Evolutionary conservation across 2,113 vertebrate species (phyloP).

Genomic region (Riparia riparia): DNA sequence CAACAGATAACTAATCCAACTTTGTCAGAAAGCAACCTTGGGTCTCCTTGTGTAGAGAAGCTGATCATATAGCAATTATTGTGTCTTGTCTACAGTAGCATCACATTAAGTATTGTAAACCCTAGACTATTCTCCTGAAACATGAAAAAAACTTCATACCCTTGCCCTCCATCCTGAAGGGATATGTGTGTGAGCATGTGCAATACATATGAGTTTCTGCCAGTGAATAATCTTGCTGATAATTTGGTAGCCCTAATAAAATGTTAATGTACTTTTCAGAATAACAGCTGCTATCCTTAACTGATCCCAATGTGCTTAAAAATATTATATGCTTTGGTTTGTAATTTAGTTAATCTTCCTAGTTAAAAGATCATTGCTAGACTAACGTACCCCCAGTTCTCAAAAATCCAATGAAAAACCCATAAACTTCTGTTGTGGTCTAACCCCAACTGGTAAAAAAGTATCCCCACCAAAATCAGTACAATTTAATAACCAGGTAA

Average conservation of each 20-base stretch:
- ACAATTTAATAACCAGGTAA: not conserved
- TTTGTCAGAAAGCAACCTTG: not conserved
- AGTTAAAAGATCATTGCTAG: not conserved
- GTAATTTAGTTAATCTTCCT: not conserved
- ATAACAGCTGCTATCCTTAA: not conserved
- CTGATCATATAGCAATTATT: not conserved
- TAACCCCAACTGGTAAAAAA: not conserved
- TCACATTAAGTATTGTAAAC: not conserved
- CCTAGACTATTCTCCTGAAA: not conserved
- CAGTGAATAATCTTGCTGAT: not conserved
- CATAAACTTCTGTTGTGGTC: not conserved
- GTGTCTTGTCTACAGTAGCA: not conserved
- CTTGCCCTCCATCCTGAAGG: not conserved
- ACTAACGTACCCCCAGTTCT: not conserved
- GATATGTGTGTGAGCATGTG: rapidly evolving
- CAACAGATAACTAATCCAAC: not conserved
- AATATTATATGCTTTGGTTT: not conserved
- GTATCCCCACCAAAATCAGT: not conserved
- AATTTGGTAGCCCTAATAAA: not conserved
- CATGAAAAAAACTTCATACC: not conserved
- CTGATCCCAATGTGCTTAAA: not conserved
- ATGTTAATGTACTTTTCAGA: not conserved
- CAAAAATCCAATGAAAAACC: not conserved
- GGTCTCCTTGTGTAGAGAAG: not conserved
- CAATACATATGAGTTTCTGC: not conserved